Evolutionary conservation across 2,797 vertebrate species (phyloP), one percentile per base, ranked within the genome.

Genomic region (Philypnodon macrostomus): DNA sequence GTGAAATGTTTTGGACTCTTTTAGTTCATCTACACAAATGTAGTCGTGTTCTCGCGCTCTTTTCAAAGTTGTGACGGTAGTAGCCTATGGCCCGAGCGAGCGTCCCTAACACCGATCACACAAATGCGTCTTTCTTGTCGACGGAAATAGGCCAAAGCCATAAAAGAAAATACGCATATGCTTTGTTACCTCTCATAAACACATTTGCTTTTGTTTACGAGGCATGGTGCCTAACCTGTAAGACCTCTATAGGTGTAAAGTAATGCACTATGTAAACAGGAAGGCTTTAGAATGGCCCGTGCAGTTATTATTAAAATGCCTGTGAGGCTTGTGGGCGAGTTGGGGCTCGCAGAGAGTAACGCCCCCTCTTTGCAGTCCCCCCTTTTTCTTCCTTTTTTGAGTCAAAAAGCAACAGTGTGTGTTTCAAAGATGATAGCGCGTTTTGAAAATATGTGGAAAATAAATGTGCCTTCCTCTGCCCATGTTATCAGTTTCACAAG

Each of bases 101-200:
- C 63, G 37, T 58, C 47, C 53, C 63, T 18, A 36, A 55, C 71
- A 42, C 32, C 42, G 49, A 58, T 63, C 16, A 47, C 65, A 84
- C 81, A 80, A 77, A 79, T 41, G 80, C 63, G 69, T 66, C 74
- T 81, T 85, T 85, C 66, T 73, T 61, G 70, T 71, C 47, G 48
- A 69, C 63, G 69, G 58, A 74, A 76, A 62, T 48, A 12, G 48
- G 21, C 16, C 5, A 32, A 51, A 48, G 56, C 17, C 11, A 3
- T 19, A 13, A 49, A 46, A 56, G 42, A 36, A 4, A 37, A 12
- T 5, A n/a, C 24, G 17, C 24, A 7, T 2, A 2, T 2, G 17
- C 14, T 7, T 55, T 32, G 0, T 19, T 15, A 5, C 7, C 0
- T 4, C 15, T 16, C 3, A 16, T 5, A 11, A 34, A 4, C 1